Evolutionary conservation across 2,113 vertebrate genomes (phyloP), one percentile per base, ranked within the genome.

Genomic region (Eulemur rufifrons): DNA sequence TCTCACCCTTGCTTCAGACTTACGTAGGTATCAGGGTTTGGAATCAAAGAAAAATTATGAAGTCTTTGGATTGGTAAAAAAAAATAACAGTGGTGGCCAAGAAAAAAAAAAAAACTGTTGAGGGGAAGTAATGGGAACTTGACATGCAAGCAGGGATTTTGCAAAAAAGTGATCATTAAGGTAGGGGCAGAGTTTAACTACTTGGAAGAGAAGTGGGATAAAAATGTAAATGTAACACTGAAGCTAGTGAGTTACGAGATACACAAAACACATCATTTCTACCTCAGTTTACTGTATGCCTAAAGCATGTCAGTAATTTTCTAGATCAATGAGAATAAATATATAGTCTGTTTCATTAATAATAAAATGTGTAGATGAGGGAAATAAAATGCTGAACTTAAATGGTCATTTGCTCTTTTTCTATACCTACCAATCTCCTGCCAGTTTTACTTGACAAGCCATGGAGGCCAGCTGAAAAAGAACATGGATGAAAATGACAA

Each of bases 401-500:
- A 77, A 23, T 95, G 39, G 68, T 81, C 21, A 50, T 76, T 93
- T 94, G 52, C 23, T 89, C 25, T 93, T 13, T 93, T 81, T 76
- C 50, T 59, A 0, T 96, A 29, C 29, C 45, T 56, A 5, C n/a
- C n/a, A 47, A 96, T 78, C 52, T 64, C 3, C 89, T 52, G 39
- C 1, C 98, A 99, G 99, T 99, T 99, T 97, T 99, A 99, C 93
- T 98, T 99, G 87, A 99, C 99, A 4, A 99, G 99, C 90, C 99
- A 99, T 2, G 99, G 99, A 5, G 99, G 99, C 56, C 99, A 99
- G 97, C 92, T 99, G 98, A 99, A 99, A 96, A 99, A 99, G 97
- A 99, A 99, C 98, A 99, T 99, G 99, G 99, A 99, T 20, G 99
- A 99, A 96, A 99, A 99, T 93, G 99, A 99, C 98, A 99, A 99